These are phyloP conservation scores for Melanargia galathea DNA, from an alignment of 2,888 invertebrate genomes.

Conservation along the genomic window DNA sequence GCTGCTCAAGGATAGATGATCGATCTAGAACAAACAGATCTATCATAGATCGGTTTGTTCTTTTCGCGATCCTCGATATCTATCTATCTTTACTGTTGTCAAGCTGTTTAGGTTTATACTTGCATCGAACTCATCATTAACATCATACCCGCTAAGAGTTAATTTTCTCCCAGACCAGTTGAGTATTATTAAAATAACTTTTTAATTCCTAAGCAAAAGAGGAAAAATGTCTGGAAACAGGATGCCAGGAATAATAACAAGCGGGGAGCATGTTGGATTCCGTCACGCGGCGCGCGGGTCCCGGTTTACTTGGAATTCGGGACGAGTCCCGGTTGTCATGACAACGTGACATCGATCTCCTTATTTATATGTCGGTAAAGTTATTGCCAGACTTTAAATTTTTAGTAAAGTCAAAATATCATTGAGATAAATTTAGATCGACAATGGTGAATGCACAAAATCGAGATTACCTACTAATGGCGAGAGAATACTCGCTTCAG, in stretches of 20 bases:
- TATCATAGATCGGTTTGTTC: no score
- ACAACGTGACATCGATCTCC: constrained; percentile 26
- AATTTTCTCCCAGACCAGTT: constrained; percentile 1
- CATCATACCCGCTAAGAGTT: neutral
- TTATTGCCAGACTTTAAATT: neutral
- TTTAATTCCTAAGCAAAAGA: neutral
- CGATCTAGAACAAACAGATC: no score
- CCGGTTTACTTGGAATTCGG: constrained; percentile 27
- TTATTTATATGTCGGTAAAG: constrained; percentile 11
- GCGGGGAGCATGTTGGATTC: constrained; percentile 11
- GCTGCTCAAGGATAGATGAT: no score
- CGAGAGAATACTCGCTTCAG: no score
- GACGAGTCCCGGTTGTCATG: constrained; percentile 26
- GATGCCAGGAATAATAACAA: constrained; percentile 14
- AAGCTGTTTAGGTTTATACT: no score
- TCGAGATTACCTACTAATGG: no score
- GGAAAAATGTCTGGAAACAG: constrained; percentile 1
- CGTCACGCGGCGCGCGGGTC: constrained; percentile 13
- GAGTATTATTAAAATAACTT: neutral
- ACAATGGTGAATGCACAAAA: no score
- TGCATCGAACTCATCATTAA: no score
- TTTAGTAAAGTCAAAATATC: neutral
- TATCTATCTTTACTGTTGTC: no score
- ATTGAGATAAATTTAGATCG: no score
- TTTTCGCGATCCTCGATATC: no score